Percentiles rank a stretch among this genome's conserved stretches.
Conservation (phyloP, 1,140 invertebrate genomes). For the Cryptotermes secundus region DNA sequence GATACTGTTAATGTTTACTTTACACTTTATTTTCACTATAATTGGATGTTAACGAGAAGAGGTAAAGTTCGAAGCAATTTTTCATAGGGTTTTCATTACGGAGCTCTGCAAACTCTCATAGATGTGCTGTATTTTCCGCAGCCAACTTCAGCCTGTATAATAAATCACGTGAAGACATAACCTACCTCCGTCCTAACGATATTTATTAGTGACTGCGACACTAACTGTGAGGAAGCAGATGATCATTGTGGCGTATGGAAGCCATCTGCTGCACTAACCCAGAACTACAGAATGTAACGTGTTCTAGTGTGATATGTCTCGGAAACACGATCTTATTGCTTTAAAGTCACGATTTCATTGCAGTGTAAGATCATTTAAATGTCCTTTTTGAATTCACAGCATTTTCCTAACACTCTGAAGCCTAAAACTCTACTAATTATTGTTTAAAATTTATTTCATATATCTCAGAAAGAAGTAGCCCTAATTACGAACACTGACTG, state of each 20-base stretch:
- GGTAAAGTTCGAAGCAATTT: not conserved
- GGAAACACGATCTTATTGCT: no score
- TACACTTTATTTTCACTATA: not conserved
- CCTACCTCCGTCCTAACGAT: not conserved
- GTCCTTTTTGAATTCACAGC: no score
- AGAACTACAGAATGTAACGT: not conserved
- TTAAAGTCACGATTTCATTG: no score
- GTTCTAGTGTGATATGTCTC: no score
- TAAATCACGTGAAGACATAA: conserved; percentile 10
- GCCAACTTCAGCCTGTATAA: not conserved
- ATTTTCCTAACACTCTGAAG: no score
- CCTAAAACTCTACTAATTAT: no score
- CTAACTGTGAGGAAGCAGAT: not conserved
- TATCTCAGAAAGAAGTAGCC: no score
- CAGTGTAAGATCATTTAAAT: no score
- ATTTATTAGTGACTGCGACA: not conserved
- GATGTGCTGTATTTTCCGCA: conserved; percentile 5
- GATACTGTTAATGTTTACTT: no score
- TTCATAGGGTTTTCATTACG: not conserved
- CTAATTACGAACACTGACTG: no score
- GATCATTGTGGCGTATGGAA: not conserved
- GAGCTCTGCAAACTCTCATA: not conserved
- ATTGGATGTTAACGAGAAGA: not conserved
- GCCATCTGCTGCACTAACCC: not conserved
- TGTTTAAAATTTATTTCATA: no score